Evolutionary conservation across 2,797 vertebrate genomes (phyloP).

Genomic region (Cirrhinus mrigala): DNA sequence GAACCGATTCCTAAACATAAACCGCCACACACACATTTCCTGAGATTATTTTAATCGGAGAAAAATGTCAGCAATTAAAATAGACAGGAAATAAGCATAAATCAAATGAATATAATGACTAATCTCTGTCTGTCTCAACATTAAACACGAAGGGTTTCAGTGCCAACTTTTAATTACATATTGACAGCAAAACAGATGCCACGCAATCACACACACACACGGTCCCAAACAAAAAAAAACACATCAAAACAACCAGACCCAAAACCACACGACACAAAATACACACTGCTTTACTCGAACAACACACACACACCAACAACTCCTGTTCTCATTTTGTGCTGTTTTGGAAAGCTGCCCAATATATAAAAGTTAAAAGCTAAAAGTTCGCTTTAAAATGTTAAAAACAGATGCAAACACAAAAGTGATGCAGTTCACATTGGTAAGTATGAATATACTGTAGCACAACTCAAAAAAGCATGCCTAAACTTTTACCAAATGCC

Average conservation of each 20-base stretch:
- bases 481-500: neutral
- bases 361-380: neutral
- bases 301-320: neutral
- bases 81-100: neutral
- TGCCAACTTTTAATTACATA: conserved; percentile 43
- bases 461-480: neutral
- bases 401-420: neutral
- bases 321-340: neutral
- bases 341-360: neutral
- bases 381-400: neutral
- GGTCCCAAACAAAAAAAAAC: conserved; percentile 12
- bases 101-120: neutral
- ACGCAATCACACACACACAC: conserved; percentile 17
- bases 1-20: neutral
- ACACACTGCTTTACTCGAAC: neutral
- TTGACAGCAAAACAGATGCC: conserved; percentile 18
- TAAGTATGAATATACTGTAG: neutral
- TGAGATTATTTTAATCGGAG: neutral
- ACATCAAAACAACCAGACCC: conserved; percentile 51
- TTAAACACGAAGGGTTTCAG: conserved; percentile 33
- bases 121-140: neutral
- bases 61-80: conserved; percentile 2
- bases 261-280: conserved; percentile 15
- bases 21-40: conserved; percentile 2
- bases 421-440: neutral